These are phyloP conservation scores for Amorpha juglandis DNA, from an alignment of 2,888 invertebrate genomes.

Conservation along the genomic window DNA sequence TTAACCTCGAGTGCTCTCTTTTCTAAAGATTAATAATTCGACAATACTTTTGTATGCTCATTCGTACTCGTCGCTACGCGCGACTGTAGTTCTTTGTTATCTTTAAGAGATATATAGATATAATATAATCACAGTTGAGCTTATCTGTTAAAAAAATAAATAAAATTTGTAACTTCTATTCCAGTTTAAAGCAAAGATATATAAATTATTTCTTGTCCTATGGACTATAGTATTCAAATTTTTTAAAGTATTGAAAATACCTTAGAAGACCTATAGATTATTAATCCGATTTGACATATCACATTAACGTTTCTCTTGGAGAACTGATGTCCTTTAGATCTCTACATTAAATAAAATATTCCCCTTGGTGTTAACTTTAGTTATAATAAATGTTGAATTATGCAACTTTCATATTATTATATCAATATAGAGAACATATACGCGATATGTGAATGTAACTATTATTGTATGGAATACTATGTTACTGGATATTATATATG, in stretches of 20 bases:
- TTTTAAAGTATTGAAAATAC: neutral
- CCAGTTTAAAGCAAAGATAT: neutral
- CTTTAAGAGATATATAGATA: slow-evolving; percentile 46
- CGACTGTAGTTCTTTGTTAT: slow-evolving; percentile 43
- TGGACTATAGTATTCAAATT: neutral
- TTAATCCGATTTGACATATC: neutral
- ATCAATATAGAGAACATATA: slow-evolving; percentile 3
- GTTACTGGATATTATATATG: slow-evolving; percentile 3
- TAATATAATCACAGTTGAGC: slow-evolving; percentile 51
- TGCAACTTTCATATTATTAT: neutral
- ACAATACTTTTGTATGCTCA: slow-evolving; percentile 68
- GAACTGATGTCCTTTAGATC: neutral
- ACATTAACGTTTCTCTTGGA: neutral
- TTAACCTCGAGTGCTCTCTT: slow-evolving; percentile 59
- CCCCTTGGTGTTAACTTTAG: slow-evolving; percentile 5
- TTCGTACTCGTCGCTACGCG: slow-evolving; percentile 49
- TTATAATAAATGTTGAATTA: slow-evolving; percentile 5
- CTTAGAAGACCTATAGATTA: too few relatives aligned
- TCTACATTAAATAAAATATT: neutral
- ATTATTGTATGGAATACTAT: neutral
- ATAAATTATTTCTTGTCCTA: neutral
- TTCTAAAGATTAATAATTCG: slow-evolving; percentile 61
- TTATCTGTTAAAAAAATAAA: slow-evolving; percentile 35
- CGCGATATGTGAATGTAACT: neutral
- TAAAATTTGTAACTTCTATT: neutral